These are phyloP conservation scores for Melieria omissa DNA, from an alignment of 2,888 invertebrate genomes.

Conservation along the genomic window DNA sequence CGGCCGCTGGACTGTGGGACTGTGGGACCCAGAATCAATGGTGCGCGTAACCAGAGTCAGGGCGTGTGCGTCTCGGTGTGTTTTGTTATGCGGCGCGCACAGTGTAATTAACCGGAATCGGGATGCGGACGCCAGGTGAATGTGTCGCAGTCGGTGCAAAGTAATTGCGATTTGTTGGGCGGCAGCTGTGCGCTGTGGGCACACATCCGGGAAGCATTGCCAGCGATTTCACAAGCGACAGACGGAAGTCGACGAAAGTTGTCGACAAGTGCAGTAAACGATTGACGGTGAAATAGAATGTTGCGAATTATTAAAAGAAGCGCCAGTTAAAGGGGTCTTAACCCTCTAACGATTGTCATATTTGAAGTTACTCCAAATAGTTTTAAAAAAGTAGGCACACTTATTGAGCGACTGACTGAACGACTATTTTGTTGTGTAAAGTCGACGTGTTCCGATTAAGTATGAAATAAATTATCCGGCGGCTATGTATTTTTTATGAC, in stretches of 20 bases:
- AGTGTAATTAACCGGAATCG: background rate
- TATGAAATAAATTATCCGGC: too few species aligned
- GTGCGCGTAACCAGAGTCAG: too few species aligned
- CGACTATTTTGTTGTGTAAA: too few species aligned
- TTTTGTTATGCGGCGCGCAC: too few species aligned
- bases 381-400: too few species aligned
- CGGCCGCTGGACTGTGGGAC: background rate
- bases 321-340: slow-evolving; percentile 1
- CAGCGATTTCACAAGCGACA: slow-evolving; percentile 3
- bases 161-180: background rate
- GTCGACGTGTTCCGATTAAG: too few species aligned
- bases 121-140: background rate
- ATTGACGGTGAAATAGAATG: background rate
- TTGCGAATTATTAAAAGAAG: background rate
- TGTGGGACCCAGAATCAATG: too few species aligned
- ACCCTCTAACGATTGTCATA: too few species aligned
- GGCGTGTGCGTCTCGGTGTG: too few species aligned
- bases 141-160: background rate
- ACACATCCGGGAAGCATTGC: slow-evolving; percentile 16
- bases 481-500: too few species aligned
- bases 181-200: slow-evolving; percentile 6
- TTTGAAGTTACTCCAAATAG: too few species aligned
- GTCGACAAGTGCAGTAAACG: slow-evolving; percentile 10
- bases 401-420: too few species aligned
- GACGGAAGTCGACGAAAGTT: slow-evolving; percentile 3